Evolutionary conservation across 2,888 invertebrate genomes (phyloP), one percentile per base, ranked within the genome.

Genomic region (Galerucella calmariensis): DNA sequence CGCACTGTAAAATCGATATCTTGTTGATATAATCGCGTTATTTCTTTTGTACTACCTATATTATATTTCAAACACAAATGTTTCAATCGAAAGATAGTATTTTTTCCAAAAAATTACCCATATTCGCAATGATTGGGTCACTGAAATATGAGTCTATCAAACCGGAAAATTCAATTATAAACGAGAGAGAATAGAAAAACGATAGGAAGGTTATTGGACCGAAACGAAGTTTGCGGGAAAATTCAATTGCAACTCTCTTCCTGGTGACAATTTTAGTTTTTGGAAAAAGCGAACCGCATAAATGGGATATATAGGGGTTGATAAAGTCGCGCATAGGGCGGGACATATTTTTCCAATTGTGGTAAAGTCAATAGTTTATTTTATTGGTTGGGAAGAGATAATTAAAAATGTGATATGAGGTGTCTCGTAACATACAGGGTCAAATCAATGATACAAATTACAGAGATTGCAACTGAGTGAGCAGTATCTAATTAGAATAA

Each of bases 211-310:
- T 44, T 65, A 65, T 65, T 65, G 63, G 63, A 65, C 20, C 46
- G 46, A 16, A 65, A 65, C 11, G 46, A 65, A 65, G 63, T 65
- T 65, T 41, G 63, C 16, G 46, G 46, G n/a, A 46, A 65, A 65
- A 65, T 48, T 65, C 63, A 65, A 65, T 65, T 65, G 63, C 20
- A 44, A 65, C 10, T 46, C 63, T 46, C 20, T 65, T 65, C 20
- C 46, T n/a, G 6, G 4, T 46, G 46, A 65, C 12, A 11, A 44
- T 44, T 65, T 62, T 63, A 44, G n/a, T 46, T 63, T 10, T 20
- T 44, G 16, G 27, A 65, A 62, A 62, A 62, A 41, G 16, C 20
- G 62, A 16, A 41, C 35, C 2, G 1, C 10, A 62, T 35, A 27
- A 35, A 62, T 9, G 14, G 14, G 4, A 14, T 12, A 14, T 48